Evolutionary conservation across 2,888 invertebrate species (phyloP).

Genomic region (Agonopterix arenella): DNA sequence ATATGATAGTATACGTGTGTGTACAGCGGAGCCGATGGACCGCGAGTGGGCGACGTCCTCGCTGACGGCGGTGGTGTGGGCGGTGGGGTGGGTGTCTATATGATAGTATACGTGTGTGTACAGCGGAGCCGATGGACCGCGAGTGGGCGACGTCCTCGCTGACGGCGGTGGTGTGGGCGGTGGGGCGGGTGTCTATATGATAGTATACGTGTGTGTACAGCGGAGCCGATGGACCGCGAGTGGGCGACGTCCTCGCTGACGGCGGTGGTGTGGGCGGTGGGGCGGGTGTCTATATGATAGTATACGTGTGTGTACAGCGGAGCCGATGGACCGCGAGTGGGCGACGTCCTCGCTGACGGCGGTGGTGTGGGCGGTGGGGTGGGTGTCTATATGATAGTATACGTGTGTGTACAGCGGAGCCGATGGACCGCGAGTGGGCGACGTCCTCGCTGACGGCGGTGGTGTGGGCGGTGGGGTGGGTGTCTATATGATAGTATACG

Average conservation of each 20-base stretch:
- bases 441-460: slow-evolving; percentile 80
- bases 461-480: slow-evolving; percentile 90
- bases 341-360: slow-evolving; percentile 79
- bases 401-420: slow-evolving; percentile 76
- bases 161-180: slow-evolving; percentile 87
- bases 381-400: no score
- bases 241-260: slow-evolving; percentile 79
- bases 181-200: no score
- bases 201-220: slow-evolving; percentile 51
- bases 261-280: slow-evolving; percentile 90
- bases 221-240: no score
- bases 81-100: slow-evolving; percentile 81
- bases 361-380: slow-evolving; percentile 90
- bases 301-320: slow-evolving; percentile 68
- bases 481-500: slow-evolving; percentile 31
- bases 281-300: slow-evolving; percentile 65
- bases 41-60: no score
- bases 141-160: slow-evolving; percentile 81
- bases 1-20: no score
- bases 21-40: slow-evolving; percentile 84
- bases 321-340: slow-evolving; percentile 86
- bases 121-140: slow-evolving; percentile 87
- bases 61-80: slow-evolving; percentile 87
- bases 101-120: no score
- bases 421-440: no score